phyloP scores from a whole-genome alignment of 2,113 vertebrate species.

The Reinhardtius hippoglossoides region DNA sequence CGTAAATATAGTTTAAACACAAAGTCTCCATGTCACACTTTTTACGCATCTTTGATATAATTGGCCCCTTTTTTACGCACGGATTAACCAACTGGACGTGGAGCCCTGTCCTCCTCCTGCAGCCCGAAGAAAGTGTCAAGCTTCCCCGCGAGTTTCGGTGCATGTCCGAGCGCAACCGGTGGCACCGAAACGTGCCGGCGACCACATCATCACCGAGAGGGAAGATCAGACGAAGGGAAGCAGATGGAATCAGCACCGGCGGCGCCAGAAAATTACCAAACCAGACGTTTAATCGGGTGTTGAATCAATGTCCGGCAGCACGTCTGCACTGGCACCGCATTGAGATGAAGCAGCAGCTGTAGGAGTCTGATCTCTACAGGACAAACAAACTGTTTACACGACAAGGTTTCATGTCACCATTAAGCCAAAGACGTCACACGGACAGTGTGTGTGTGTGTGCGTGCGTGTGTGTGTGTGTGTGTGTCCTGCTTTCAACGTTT shows the following conservation, averaged over 20 bases:
- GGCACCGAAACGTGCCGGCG: neutral
- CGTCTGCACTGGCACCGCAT: neutral
- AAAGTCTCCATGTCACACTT: neutral
- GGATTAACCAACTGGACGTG: neutral
- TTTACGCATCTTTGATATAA: constrained; percentile 1
- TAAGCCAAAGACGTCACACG: neutral
- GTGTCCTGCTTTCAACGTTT: too few relatives aligned
- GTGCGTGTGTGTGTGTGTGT: too few relatives aligned
- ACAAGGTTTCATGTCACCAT: constrained; percentile 30
- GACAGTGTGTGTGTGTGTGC: too few relatives aligned
- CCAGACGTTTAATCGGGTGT: neutral
- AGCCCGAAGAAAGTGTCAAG: neutral
- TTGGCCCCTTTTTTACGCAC: constrained; percentile 9
- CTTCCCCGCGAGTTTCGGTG: constrained; percentile 11
- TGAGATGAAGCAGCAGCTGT: neutral
- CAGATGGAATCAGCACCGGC: neutral
- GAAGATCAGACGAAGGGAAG: neutral
- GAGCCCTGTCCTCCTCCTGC: neutral
- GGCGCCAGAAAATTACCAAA: neutral
- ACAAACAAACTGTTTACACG: neutral
- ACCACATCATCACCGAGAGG: neutral
- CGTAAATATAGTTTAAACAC: too few relatives aligned
- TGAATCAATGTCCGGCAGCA: neutral
- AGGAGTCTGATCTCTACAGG: neutral
- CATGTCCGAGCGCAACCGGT: neutral